Evolutionary conservation across 2,888 invertebrate genomes (phyloP), one percentile per base, ranked within the genome.

Genomic region (Aphelenchoides bicaudatus): DNA sequence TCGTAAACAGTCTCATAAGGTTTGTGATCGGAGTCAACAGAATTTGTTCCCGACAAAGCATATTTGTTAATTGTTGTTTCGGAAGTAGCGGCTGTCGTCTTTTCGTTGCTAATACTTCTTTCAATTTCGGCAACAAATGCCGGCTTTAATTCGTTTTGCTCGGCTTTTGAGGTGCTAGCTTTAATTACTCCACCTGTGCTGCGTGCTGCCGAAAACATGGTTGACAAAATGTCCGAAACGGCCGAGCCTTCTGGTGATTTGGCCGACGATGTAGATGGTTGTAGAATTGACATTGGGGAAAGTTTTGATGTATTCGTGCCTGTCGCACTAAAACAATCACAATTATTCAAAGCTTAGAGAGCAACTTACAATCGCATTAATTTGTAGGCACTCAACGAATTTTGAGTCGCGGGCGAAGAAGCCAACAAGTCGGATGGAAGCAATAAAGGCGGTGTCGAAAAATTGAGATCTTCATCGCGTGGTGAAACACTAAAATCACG

Each of bases 381-480:
- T n/a, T n/a, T n/a, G n/a, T n/a, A n/a, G n/a, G n/a, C n/a, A n/a
- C n/a, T n/a, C n/a, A n/a, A n/a, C n/a, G n/a, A n/a, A n/a, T n/a
- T 23, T 19, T 51, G 16, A n/a, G 43, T 43, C 6, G 52, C 52
- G 10, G 52, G 52, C 3, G 37, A 34, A 21, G 37, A 34, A 23
- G 52, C 52, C 10, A 51, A 29, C 8, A 51, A 23, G 21, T 51
- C 52, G 21, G 52, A 23, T 6, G 52, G 52, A 6, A 51, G 52
- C 1, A 51, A 29, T n/a, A 43, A 27, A 8, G 52, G 52, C 13
- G 52, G 52, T 16, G 52, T 51, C 37, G 31, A n/a, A 16, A 21
- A 27, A 10, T 38, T 39, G 25, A 34, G 23, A 2, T 23, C 39
- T 6, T 27, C 30, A 3, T 51, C 52, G 31, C n/a, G 6, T 6